Conservation (phyloP, 2,888 invertebrate species). For the Volucella bombylans region DNA sequence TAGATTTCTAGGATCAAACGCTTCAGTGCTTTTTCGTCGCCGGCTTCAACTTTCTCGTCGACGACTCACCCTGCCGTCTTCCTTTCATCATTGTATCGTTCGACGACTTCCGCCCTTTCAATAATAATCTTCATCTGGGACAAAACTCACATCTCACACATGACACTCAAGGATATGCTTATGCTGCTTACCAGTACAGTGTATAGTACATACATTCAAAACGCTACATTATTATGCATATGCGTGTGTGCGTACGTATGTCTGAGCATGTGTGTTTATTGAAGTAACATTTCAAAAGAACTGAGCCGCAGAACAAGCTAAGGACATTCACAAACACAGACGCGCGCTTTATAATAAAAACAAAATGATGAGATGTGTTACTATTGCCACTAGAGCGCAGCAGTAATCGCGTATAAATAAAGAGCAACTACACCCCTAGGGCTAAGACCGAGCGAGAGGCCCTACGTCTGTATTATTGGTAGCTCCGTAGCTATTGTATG, state of each 20-base stretch:
- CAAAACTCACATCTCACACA: slow-evolving; percentile 8
- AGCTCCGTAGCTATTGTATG: no score
- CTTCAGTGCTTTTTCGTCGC: slow-evolving; percentile 53
- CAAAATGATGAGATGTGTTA: slow-evolving; percentile 68
- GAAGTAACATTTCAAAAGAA: slow-evolving; percentile 55
- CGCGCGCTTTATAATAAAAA: slow-evolving; percentile 38
- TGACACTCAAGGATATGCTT: slow-evolving; percentile 28
- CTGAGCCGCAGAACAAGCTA: slow-evolving; percentile 57
- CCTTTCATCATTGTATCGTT: slow-evolving; percentile 19
- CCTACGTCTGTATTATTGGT: slow-evolving; percentile 23
- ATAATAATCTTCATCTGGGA: slow-evolving; percentile 55
- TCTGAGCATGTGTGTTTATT: slow-evolving; percentile 27
- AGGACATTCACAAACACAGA: slow-evolving; percentile 34
- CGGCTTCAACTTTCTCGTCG: slow-evolving; percentile 26
- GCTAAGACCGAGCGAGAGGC: slow-evolving; percentile 50
- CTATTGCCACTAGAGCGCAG: slow-evolving; percentile 54
- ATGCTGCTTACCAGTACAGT: slow-evolving; percentile 16
- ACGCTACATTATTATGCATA: not conserved
- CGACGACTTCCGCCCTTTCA: slow-evolving; percentile 47
- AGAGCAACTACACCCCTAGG: slow-evolving; percentile 68
- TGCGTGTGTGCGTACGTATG: not conserved
- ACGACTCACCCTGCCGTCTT: not conserved
- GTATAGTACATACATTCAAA: slow-evolving; percentile 50
- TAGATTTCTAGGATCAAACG: slow-evolving; percentile 68
- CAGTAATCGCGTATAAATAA: slow-evolving; percentile 72